Evolutionary conservation across 2,888 invertebrate species (phyloP).

Genomic region (Himalopsyche tibetana): DNA sequence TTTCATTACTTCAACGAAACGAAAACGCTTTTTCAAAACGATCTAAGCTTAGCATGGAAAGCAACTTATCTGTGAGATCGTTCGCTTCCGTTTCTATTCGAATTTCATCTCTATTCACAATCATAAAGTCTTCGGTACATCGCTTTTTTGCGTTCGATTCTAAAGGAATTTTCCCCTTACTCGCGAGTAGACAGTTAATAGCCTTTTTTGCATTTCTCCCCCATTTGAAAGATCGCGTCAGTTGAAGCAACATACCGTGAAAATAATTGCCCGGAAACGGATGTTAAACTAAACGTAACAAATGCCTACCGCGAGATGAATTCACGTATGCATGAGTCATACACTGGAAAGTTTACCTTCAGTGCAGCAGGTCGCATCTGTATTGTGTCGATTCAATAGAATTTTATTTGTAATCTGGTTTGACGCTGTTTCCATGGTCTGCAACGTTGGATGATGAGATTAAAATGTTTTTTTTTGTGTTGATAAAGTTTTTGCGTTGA

Average conservation of each 20-base stretch:
- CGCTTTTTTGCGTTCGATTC: conserved; percentile 43
- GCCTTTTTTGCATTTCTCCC: conserved; percentile 49
- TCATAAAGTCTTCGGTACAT: conserved; percentile 51
- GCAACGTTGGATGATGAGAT: neutral
- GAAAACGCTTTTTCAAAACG: neutral
- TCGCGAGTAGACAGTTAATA: conserved; percentile 36
- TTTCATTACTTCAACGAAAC: neutral
- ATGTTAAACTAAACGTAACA: conserved; percentile 61
- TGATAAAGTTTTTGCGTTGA: neutral
- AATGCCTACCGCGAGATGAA: conserved; percentile 45
- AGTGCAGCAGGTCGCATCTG: neutral
- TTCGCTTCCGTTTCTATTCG: conserved; percentile 50
- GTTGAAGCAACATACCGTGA: conserved; percentile 58
- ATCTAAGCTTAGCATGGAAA: conserved; percentile 43
- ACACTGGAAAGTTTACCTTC: neutral
- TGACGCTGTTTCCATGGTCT: neutral
- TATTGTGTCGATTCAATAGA: conserved; percentile 20
- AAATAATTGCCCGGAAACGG: conserved; percentile 64
- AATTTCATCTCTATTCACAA: conserved; percentile 51
- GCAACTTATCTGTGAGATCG: conserved; percentile 55
- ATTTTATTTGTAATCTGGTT: conserved; percentile 45
- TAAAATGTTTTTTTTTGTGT: neutral
- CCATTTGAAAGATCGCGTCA: conserved; percentile 53
- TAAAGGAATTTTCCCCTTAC: conserved; percentile 44
- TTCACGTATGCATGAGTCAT: conserved; percentile 25